A percentile compares a stretch with the other conserved stretches of the same genome.
Evolutionary conservation across 2,113 vertebrate genomes (phyloP).

Genomic region (Heloderma charlesbogerti): DNA sequence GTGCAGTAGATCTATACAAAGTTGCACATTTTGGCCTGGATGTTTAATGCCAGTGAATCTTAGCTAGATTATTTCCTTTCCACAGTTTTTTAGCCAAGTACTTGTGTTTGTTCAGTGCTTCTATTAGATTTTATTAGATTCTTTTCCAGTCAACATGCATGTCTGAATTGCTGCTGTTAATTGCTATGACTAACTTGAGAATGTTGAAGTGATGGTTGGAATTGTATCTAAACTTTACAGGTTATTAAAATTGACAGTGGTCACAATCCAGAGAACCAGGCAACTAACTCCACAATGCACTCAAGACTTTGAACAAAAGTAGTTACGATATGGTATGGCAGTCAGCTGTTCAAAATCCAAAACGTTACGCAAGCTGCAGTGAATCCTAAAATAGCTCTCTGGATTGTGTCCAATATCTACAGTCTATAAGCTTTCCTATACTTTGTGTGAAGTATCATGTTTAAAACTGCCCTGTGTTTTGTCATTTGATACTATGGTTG

Average conservation of each 20-base stretch:
- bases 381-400: neutral
- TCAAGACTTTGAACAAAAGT: neutral
- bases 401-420: neutral
- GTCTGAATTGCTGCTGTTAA: slow-evolving; percentile 26
- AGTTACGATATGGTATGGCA: neutral
- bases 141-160: slow-evolving; percentile 22
- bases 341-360: neutral
- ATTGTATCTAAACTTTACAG: neutral
- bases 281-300: neutral
- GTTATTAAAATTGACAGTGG: slow-evolving; percentile 22
- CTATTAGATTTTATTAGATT: slow-evolving; percentile 1
- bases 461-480: neutral
- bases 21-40: slow-evolving; percentile 27
- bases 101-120: neutral
- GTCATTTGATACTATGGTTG: neutral
- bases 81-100: neutral
- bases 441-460: neutral
- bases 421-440: neutral
- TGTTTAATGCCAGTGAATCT: slow-evolving; percentile 58
- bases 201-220: slow-evolving; percentile 22
- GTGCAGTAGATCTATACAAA: slow-evolving; percentile 57
- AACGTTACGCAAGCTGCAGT: neutral
- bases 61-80: slow-evolving; percentile 22
- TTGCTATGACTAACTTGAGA: slow-evolving; percentile 11
- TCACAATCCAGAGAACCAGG: neutral